Conservation (phyloP, 2,888 invertebrate genomes). For the Pristionchus maxplancki region DNA sequence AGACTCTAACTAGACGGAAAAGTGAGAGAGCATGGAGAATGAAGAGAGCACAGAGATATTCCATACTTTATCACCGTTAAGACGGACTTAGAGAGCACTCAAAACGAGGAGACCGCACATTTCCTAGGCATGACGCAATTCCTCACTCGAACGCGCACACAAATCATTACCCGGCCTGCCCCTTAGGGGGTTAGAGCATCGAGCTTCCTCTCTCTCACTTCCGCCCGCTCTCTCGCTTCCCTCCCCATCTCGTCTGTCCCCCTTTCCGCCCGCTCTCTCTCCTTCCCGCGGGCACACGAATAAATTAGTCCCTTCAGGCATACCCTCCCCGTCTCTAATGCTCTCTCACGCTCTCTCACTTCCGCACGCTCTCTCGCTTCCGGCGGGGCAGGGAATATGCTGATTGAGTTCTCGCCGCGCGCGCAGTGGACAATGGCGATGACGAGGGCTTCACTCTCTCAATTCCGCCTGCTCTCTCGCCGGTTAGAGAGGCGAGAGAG, state of each 20-base stretch:
- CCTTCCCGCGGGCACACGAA: not conserved
- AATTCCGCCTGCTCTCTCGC: too few relatives aligned
- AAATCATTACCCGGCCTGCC: constrained; percentile 18
- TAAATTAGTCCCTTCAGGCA: not conserved
- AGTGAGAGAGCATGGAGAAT: not conserved
- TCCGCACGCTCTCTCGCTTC: not conserved
- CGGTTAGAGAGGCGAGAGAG: too few relatives aligned
- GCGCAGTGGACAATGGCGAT: not conserved
- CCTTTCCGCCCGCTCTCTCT: not conserved
- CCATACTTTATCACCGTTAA: too few relatives aligned
- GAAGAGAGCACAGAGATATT: not conserved
- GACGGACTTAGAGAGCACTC: not conserved
- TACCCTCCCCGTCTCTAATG: not conserved
- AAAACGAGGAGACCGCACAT: not conserved
- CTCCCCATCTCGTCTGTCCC: too few relatives aligned
- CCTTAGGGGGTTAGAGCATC: not conserved
- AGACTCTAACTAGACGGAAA: not conserved
- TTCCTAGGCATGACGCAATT: not conserved
- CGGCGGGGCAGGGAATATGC: not conserved
- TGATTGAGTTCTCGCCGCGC: constrained; percentile 46
- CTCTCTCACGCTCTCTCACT: constrained; percentile 7
- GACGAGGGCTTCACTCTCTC: not conserved
- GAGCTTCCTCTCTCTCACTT: not conserved
- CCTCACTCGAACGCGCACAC: not conserved
- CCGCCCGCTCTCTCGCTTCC: not conserved